Base-by-base conservation (phyloP, 2,888 invertebrate species). In the Xestia xanthographa region DNA sequence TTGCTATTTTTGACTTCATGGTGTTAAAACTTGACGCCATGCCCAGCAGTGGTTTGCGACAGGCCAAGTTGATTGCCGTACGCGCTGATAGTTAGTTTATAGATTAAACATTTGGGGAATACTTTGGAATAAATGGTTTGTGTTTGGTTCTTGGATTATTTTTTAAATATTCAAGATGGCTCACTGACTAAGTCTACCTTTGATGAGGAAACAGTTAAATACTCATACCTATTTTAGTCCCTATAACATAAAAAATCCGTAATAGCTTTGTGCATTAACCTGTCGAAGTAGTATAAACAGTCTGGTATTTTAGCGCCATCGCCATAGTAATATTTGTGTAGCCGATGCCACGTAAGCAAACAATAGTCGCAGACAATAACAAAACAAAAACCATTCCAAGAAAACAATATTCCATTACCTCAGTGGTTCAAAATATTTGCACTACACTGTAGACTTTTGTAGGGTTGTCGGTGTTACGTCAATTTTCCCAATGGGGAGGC, bases 381-480 rank as follows among this genome's bases (percentile, higher is more conserved):
- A 80, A 86, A 86, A 83, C 87, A 90, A 89, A 87, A 89, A 82
- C 76, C 80, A 75, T 90, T 88, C 86, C 82, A 72, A 82, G 86
- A 90, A 87, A 91, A 91, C 84, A 90, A 90, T 90, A 90, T 91
- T 89, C 91, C 90, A 92, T 90, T 89, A 90, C 82, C 80, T 80
- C 79, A 73, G 78, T 72, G 85, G 84, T 85, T 85, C 89, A 93
- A 91, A 93, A 93, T 92, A 93, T 93, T 93, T 93, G 91, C 89
- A 86, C 86, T 89, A 82, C 80, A 80, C 43, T 86, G 89, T 88
- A 84, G 75, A 77, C 84, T 77, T 43, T 79, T 66, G 74, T 82
- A 85, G 87, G 86, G 85, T n/a, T 77, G 63, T n/a, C 62, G 34
- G 3, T 34, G 34, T 34, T 34, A 34, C 3, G 56, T 53, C 1